phyloP scores from a whole-genome alignment of 2,113 vertebrate species.

The Zapus hudsonius region DNA sequence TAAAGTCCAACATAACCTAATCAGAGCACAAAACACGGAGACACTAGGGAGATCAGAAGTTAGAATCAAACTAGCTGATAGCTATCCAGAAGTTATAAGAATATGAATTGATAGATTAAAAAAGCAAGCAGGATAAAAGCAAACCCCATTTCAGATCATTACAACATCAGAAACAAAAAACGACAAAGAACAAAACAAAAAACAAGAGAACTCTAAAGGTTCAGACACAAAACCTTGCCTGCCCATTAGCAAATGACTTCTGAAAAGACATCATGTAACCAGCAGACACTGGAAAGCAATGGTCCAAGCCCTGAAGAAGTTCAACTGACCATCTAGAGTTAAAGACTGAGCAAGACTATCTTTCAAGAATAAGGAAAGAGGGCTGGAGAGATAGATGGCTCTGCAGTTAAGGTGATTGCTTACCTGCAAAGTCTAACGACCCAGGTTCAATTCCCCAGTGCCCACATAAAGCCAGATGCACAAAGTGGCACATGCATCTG shows the following conservation, averaged over 20 bases:
- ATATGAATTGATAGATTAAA: not conserved
- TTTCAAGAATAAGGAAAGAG: conserved; percentile 28
- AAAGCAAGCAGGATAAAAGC: not conserved
- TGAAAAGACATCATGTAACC: not conserved
- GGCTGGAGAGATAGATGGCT: too few species aligned
- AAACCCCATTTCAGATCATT: not conserved
- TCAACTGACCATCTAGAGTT: not conserved
- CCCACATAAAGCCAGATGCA: too few species aligned
- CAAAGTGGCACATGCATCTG: too few species aligned
- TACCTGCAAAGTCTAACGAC: too few species aligned
- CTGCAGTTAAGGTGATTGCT: too few species aligned
- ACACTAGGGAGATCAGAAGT: not conserved
- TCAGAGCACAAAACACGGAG: not conserved
- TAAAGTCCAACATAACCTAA: not conserved
- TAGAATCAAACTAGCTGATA: not conserved
- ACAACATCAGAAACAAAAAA: not conserved
- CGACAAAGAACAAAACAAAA: too few species aligned
- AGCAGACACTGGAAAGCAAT: not conserved
- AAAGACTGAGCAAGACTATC: not conserved
- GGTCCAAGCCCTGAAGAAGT: not conserved
- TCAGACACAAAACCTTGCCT: not conserved
- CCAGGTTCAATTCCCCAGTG: too few species aligned
- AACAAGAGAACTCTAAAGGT: not conserved
- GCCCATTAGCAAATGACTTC: not conserved
- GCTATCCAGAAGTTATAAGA: not conserved